A percentile compares a stretch with the other conserved stretches of the same genome.
Conservation (phyloP, 92 coral and sea anemone genomes). For the Galaxea fascicularis region DNA sequence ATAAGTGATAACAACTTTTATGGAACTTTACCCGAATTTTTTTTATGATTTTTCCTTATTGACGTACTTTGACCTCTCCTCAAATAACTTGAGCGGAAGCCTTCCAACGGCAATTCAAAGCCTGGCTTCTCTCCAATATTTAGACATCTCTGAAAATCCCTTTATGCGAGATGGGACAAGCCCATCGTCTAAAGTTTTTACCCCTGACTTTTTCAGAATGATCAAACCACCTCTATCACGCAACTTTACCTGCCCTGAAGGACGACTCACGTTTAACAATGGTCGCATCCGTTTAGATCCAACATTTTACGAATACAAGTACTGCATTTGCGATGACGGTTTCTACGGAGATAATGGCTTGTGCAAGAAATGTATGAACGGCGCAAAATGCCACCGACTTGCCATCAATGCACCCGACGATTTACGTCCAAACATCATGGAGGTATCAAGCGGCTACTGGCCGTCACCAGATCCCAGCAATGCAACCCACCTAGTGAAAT, state of each 20-base stretch:
- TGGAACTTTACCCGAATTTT: constrained; percentile 49
- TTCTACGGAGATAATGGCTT: constrained; percentile 65
- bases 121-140: constrained; percentile 45
- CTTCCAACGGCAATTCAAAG: constrained; percentile 51
- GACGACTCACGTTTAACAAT: constrained; percentile 58
- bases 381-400: constrained; percentile 35
- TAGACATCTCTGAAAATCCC: constrained; percentile 78
- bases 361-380: constrained; percentile 62
- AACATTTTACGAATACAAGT: constrained; percentile 49
- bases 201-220: constrained; percentile 40
- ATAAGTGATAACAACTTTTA: constrained; percentile 56
- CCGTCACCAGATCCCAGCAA: constrained; percentile 61
- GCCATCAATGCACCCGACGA: constrained; percentile 10
- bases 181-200: neutral
- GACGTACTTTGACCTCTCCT: constrained; percentile 61
- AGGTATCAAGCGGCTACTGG: constrained; percentile 57
- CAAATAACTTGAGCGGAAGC: constrained; percentile 53
- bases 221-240: neutral
- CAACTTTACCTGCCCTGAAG: constrained; percentile 66
- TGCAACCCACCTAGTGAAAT: constrained; percentile 62
- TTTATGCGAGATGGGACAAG: constrained; percentile 37
- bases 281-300: constrained; percentile 71
- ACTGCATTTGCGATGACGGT: constrained; percentile 69
- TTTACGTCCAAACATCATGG: constrained; percentile 50
- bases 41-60: constrained; percentile 23